Conservation (phyloP, 2,113 vertebrate genomes). For the Thryonomys swinderianus region DNA sequence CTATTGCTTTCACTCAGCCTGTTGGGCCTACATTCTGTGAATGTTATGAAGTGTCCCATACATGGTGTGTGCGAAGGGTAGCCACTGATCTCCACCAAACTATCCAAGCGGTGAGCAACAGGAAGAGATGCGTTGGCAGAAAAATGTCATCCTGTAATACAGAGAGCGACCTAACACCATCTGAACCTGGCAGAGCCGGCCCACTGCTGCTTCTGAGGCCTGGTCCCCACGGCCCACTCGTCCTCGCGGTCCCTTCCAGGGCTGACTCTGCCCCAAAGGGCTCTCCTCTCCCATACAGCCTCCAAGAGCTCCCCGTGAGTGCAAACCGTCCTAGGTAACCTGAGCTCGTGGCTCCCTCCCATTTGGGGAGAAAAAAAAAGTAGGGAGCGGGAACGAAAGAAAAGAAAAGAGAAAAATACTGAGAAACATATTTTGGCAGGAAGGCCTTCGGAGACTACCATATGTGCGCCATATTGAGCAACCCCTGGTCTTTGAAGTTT, state of each 20-base stretch:
- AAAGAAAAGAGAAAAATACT: slow-evolving; percentile 65
- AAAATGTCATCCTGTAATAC: background rate
- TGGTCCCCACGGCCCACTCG: background rate
- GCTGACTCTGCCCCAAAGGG: background rate
- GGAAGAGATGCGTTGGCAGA: slow-evolving; percentile 1
- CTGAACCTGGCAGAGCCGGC: background rate
- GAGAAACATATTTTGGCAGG: slow-evolving; percentile 84
- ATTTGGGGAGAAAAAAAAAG: slow-evolving; percentile 14
- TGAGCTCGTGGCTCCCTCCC: slow-evolving; percentile 56
- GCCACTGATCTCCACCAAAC: background rate
- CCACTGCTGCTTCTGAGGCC: background rate
- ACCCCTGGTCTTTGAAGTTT: slow-evolving; percentile 84
- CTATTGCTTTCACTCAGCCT: background rate
- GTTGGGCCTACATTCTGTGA: background rate
- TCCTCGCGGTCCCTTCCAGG: background rate
- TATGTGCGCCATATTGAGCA: slow-evolving; percentile 85
- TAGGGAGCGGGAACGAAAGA: background rate
- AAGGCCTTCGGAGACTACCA: slow-evolving; percentile 75
- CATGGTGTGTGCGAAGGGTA: background rate
- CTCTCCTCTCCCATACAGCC: background rate
- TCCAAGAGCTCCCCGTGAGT: background rate
- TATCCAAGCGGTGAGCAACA: background rate
- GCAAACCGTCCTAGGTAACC: slow-evolving; percentile 37
- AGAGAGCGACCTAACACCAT: background rate
- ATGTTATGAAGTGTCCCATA: background rate